Base-by-base conservation (phyloP, 1,140 invertebrate species). In the Drosophila ohnishii region DNA sequence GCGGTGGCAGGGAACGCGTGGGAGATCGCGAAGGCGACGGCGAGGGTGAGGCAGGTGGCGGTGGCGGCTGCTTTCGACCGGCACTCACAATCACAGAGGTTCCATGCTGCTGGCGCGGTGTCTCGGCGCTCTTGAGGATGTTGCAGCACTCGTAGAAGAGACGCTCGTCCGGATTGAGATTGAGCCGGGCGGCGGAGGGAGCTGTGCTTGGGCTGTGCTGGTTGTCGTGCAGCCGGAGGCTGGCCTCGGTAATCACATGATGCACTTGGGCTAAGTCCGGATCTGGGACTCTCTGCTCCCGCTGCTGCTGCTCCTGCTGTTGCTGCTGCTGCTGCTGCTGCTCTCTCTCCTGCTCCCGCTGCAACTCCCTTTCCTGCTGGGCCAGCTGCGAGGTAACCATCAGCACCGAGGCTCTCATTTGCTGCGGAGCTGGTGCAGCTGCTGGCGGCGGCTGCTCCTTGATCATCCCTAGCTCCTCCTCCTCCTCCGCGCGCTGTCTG, bases 141-240 rank as follows among this genome's bases (percentile, higher is more conserved):
- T 91, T 91, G 64, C 90, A 91, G 59, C 91, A 92, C 57, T 92
- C 91, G 62, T 91, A 92, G 42, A 92, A 92, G 37, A 92, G 77
- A 3, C 91, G 85, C 56, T 92, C 90, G 55, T 92, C 91, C 19
- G 91, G 90, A 88, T 91, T 92, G 5, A 92, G 80, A 45, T 88
- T 86, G 28, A 92, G 65, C 2, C 90, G 85, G 10, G 83, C 65
- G 13, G 70, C 55, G 8, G 60, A 58, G 39, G 59, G 65, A 28
- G 58, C 75, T 37, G 51, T 51, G 39, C n/a, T 48, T 42, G 25
- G 84, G 45, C n/a, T 84, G 58, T 72, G 78, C 44, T 80, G 79
- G 25, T 83, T 82, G 53, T 87, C 82, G 16, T 88, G 80, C 10
- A 89, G 35, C 2, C 87, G 72, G 42, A 90, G 47, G 13, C 67